Percentiles rank a stretch among this genome's conserved stretches.
phyloP scores from a whole-genome alignment of 2,797 vertebrate genomes.

The Muscicapa comitata region DNA sequence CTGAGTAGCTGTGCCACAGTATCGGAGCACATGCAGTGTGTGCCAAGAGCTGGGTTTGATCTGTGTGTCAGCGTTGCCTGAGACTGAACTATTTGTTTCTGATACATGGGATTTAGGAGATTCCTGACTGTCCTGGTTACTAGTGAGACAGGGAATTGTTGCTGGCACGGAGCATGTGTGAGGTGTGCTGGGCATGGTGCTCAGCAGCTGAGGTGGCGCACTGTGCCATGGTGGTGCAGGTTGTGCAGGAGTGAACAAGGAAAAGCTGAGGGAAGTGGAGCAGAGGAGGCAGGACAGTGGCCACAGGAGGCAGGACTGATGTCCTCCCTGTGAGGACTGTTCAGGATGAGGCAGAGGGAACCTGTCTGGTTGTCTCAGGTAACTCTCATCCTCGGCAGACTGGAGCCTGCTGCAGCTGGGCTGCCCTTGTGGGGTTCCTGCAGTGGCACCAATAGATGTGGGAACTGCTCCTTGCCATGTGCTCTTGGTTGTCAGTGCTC shows the following conservation, averaged over 20 bases:
- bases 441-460: too few relatives aligned
- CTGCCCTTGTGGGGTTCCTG: background rate
- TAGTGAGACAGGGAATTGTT: background rate
- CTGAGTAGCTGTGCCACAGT: background rate
- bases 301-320: background rate
- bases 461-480: background rate
- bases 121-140: background rate
- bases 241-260: background rate
- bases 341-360: background rate
- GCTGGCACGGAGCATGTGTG: background rate
- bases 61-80: rapidly evolving
- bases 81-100: background rate
- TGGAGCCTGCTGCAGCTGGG: background rate
- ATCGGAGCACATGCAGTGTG: rapidly evolving
- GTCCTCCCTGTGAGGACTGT: background rate
- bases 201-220: background rate
- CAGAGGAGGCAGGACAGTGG: background rate
- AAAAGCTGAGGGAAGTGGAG: background rate
- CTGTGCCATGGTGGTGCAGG: background rate
- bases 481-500: background rate
- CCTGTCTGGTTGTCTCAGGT: background rate
- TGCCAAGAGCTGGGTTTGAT: background rate
- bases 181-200: background rate
- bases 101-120: background rate
- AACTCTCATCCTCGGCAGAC: background rate